phyloP scores from a whole-genome alignment of 1,140 invertebrate genomes.

The Drosophila fuyamai region DNA sequence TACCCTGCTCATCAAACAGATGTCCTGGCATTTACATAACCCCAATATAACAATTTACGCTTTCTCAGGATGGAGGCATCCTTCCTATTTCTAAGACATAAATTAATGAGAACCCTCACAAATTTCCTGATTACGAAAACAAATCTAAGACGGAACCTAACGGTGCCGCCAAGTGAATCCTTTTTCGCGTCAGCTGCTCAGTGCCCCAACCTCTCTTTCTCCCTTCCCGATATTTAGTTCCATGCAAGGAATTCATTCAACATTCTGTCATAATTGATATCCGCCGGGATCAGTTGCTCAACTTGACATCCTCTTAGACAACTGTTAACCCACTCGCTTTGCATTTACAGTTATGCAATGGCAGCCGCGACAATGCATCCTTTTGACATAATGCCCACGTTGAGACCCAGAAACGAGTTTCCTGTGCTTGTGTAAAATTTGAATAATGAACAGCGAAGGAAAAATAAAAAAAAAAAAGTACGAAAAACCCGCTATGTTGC shows the following conservation, averaged over 20 bases:
- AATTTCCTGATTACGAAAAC: background rate
- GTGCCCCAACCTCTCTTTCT: slow-evolving; percentile 14
- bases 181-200: slow-evolving; percentile 60
- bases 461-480: slow-evolving; percentile 9
- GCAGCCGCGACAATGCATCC: slow-evolving; percentile 61
- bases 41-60: slow-evolving; percentile 8
- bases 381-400: slow-evolving; percentile 62
- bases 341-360: slow-evolving; percentile 70
- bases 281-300: slow-evolving; percentile 41
- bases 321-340: slow-evolving; percentile 58
- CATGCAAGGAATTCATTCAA: slow-evolving; percentile 31
- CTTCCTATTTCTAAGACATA: slow-evolving; percentile 11
- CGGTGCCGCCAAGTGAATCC: slow-evolving; percentile 64
- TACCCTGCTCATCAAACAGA: slow-evolving; percentile 13
- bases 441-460: slow-evolving; percentile 59
- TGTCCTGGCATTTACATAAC: slow-evolving; percentile 26
- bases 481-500: slow-evolving; percentile 66
- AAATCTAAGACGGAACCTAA: slow-evolving; percentile 56
- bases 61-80: background rate
- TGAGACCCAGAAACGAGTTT: slow-evolving; percentile 66
- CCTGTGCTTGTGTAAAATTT: slow-evolving; percentile 68
- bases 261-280: slow-evolving; percentile 73
- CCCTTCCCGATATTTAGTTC: background rate
- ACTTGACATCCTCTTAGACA: slow-evolving; percentile 53
- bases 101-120: background rate